A percentile compares a stretch with the other conserved stretches of the same genome.
Evolutionary conservation across 2,888 invertebrate species (phyloP).

Genomic region (Lepidocyrtinus sp.): DNA sequence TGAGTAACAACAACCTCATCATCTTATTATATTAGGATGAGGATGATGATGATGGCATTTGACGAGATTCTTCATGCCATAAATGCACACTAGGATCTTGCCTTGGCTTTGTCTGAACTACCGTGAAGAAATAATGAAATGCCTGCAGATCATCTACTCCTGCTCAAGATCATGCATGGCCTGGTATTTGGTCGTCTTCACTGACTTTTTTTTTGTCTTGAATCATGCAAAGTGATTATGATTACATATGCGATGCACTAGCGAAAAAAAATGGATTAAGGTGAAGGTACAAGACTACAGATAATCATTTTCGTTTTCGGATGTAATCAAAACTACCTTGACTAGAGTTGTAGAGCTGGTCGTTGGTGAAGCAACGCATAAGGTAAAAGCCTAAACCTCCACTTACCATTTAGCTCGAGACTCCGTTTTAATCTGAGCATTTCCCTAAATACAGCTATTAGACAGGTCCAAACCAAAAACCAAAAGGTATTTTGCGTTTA

Average conservation of each 20-base stretch:
- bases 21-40: background rate
- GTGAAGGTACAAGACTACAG: slow-evolving; percentile 25
- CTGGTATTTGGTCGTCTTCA: no score
- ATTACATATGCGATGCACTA: background rate
- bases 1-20: background rate
- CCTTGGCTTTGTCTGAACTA: background rate
- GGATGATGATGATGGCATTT: background rate
- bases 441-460: no score
- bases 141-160: background rate
- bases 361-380: no score
- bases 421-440: no score
- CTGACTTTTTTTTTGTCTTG: no score
- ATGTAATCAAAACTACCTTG: slow-evolving; percentile 30
- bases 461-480: no score
- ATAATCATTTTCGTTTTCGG: slow-evolving; percentile 17
- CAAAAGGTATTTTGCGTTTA: no score
- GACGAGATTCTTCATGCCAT: background rate
- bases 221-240: background rate
- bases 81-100: background rate
- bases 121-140: background rate
- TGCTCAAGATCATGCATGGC: no score
- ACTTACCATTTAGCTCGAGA: no score
- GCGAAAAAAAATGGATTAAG: slow-evolving; percentile 33
- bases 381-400: no score
- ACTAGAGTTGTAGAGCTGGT: no score